Evolutionary conservation across 2,113 vertebrate genomes (phyloP), one percentile per base, ranked within the genome.

Genomic region (Gymnarchus niloticus): DNA sequence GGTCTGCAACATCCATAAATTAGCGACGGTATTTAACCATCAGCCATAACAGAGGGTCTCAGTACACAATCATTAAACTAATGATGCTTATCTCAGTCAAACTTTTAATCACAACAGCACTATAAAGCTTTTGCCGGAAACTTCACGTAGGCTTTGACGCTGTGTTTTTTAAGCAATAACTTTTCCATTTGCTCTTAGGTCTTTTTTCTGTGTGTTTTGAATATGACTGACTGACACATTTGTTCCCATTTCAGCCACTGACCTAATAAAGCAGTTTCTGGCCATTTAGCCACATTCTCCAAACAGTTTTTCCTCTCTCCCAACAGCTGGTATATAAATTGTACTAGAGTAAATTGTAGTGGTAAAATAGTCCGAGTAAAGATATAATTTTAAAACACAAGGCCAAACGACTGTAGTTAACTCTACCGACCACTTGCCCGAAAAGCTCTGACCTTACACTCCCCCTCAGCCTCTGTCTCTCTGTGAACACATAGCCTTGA

Each of bases 41-140:
- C 65, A 73, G 65, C 65, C 65, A 41, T 73, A 73, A 73, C 65
- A 73, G 65, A 73, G 65, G 65, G 28, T 73, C 19, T 73, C 65
- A 73, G 65, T 73, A 73, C 65, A 73, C 65, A 73, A 73, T 73
- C 65, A 73, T 73, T 73, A 73, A 73, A 73, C 65, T 73, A 73
- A 73, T 73, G 65, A 73, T 73, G 65, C 65, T 73, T 73, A 73
- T 73, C 65, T 73, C 33, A 37, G 65, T 73, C 65, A 73, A 73
- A 73, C 65, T 73, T 73, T 73, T 73, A 73, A 73, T 73, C 65
- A 73, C 41, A 17, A 33, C 65, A 73, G 65, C 33, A 7, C 65
- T 19, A 17, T 4, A 19, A 73, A 73, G 65, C 65, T 2, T 28
- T 37, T 41, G 65, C 14, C 12, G 5, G 65, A 73, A 37, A 73